Conservation (phyloP, 2,888 invertebrate genomes). For the Meta bourneti region DNA sequence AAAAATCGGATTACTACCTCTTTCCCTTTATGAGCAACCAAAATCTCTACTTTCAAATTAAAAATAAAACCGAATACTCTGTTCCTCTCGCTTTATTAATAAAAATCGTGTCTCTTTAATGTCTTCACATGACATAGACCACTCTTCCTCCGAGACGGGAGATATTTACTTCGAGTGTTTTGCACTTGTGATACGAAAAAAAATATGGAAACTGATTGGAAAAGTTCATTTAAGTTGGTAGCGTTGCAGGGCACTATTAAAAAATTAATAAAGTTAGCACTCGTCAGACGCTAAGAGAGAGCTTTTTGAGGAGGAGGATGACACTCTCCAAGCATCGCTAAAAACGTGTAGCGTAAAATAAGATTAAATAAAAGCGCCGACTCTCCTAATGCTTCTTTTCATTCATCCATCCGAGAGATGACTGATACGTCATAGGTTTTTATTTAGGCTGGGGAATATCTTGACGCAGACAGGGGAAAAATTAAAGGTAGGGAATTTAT, state of each 20-base stretch:
- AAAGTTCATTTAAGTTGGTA: slow-evolving; percentile 61
- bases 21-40: background rate
- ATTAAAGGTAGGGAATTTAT: background rate
- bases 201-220: slow-evolving; percentile 67
- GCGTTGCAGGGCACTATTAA: slow-evolving; percentile 52
- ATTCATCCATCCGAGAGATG: slow-evolving; percentile 42
- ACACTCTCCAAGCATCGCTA: slow-evolving; percentile 29
- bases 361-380: slow-evolving; percentile 67
- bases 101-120: no score
- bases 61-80: no score
- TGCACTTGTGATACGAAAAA: slow-evolving; percentile 56
- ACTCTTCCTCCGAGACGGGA: background rate
- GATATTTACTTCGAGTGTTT: slow-evolving; percentile 72
- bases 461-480: background rate
- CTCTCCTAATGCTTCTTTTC: slow-evolving; percentile 44
- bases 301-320: slow-evolving; percentile 45
- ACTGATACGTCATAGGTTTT: slow-evolving; percentile 17
- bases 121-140: slow-evolving; percentile 8
- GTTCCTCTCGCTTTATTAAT: no score
- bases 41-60: no score
- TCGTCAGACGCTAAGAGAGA: slow-evolving; percentile 46
- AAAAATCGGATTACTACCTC: background rate
- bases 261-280: slow-evolving; percentile 74
- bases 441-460: slow-evolving; percentile 12
- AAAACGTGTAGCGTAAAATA: slow-evolving; percentile 50